Percentiles rank a stretch among this genome's conserved stretches.
phyloP scores from a whole-genome alignment of 2,888 invertebrate species.

The Ferdinandea cuprea region DNA sequence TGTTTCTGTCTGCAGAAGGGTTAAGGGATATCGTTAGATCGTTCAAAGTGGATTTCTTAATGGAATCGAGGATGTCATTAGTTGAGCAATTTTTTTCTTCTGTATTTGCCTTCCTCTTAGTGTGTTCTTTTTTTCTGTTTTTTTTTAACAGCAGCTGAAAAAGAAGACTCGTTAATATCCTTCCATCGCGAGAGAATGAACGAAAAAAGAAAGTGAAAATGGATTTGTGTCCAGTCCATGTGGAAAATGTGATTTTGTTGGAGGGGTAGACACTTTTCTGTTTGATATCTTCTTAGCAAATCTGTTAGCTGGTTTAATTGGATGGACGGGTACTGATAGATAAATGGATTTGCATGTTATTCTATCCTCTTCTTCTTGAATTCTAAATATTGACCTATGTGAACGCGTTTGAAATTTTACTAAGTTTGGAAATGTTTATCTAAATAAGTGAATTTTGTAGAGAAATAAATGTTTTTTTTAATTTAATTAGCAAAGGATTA shows the following conservation, averaged over 20 bases:
- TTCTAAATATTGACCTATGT: no score
- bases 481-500: no score
- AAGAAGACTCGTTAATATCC: slow-evolving; percentile 51
- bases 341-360: slow-evolving; percentile 43
- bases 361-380: not conserved
- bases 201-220: slow-evolving; percentile 40
- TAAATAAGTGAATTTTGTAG: no score
- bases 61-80: slow-evolving; percentile 68
- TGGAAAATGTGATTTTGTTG: slow-evolving; percentile 60
- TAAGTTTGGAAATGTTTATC: no score
- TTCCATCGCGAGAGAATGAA: not conserved
- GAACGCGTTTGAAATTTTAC: no score
- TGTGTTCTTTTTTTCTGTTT: no score
- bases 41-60: slow-evolving; percentile 46
- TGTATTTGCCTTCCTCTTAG: not conserved
- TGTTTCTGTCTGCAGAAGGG: slow-evolving; percentile 25
- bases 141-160: slow-evolving; percentile 27
- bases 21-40: slow-evolving; percentile 43
- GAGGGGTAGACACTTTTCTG: slow-evolving; percentile 7
- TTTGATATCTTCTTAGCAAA: slow-evolving; percentile 45
- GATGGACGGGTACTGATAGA: slow-evolving; percentile 41
- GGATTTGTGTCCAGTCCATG: slow-evolving; percentile 64
- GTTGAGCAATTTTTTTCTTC: slow-evolving; percentile 28
- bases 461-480: no score
- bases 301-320: slow-evolving; percentile 59